Conservation (phyloP, 1,140 invertebrate genomes). For the Brachionus rotundiformis region DNA sequence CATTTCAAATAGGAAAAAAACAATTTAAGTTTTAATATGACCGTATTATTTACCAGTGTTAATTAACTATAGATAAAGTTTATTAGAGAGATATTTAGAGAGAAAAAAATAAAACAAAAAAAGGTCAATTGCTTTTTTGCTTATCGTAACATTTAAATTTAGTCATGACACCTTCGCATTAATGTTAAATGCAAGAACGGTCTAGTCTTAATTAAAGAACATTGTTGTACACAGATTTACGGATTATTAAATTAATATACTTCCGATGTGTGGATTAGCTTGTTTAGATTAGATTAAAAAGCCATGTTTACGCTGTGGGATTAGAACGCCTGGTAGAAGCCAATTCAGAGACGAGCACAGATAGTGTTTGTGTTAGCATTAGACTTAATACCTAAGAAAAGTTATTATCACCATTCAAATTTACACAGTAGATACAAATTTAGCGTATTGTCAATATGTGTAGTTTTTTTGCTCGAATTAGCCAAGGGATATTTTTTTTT, state of each 20-base stretch:
- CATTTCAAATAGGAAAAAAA: neutral
- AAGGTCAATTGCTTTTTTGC: neutral
- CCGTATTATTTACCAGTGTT: conserved; percentile 12
- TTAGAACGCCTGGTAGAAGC: conserved; percentile 22
- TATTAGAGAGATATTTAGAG: neutral
- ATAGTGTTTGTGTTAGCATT: neutral
- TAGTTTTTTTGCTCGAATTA: neutral
- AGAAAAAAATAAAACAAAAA: conserved; percentile 18
- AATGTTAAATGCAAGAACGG: neutral
- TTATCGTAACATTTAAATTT: conserved; percentile 27
- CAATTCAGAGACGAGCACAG: neutral
- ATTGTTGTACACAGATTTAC: conserved; percentile 21
- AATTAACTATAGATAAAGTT: conserved; percentile 8
- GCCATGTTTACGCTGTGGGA: conserved; percentile 24
- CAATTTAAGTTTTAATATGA: conserved; percentile 7
- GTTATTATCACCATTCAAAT: conserved; percentile 34
- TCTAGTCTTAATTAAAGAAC: conserved; percentile 1
- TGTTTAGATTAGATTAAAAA: conserved; percentile 34
- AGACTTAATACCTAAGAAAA: neutral
- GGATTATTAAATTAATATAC: conserved; percentile 36
- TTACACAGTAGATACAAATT: conserved; percentile 43
- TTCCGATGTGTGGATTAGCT: neutral
- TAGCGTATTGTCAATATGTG: conserved; percentile 21
- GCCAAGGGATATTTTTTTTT: neutral
- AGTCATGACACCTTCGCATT: conserved; percentile 30